phyloP scores from a whole-genome alignment of 2,113 vertebrate genomes.

The Genyomyrus donnyi region DNA sequence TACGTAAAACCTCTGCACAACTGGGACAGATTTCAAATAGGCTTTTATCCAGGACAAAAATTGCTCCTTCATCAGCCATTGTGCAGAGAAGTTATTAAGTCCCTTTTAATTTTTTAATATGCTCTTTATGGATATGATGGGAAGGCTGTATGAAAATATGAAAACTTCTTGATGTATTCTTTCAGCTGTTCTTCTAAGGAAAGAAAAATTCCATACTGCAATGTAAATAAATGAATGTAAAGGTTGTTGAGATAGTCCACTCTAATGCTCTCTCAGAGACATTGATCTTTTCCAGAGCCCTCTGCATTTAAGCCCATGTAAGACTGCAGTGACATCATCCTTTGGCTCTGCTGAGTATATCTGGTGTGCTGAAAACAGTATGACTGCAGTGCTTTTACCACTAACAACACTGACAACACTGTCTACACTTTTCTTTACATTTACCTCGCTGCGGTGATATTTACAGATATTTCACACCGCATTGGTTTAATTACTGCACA shows the following conservation, averaged over 20 bases:
- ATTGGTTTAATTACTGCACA: background rate
- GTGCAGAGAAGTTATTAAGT: background rate
- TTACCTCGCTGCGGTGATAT: background rate
- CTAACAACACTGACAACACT: background rate
- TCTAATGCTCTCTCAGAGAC: background rate
- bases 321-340: conserved; percentile 4
- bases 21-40: conserved; percentile 6
- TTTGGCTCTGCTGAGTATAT: background rate
- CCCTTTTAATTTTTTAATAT: background rate
- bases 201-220: background rate
- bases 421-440: background rate
- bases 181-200: background rate
- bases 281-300: background rate
- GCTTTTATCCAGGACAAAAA: background rate
- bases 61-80: background rate
- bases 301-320: background rate
- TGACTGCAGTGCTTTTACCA: conserved; percentile 1
- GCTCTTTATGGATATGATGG: background rate
- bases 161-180: background rate
- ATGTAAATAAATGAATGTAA: background rate
- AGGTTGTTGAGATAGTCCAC: background rate
- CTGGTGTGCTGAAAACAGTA: background rate
- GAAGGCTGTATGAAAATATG: background rate
- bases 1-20: background rate
- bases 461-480: background rate